Conservation (phyloP, 2,113 vertebrate genomes). For the Cottus gobio region DNA sequence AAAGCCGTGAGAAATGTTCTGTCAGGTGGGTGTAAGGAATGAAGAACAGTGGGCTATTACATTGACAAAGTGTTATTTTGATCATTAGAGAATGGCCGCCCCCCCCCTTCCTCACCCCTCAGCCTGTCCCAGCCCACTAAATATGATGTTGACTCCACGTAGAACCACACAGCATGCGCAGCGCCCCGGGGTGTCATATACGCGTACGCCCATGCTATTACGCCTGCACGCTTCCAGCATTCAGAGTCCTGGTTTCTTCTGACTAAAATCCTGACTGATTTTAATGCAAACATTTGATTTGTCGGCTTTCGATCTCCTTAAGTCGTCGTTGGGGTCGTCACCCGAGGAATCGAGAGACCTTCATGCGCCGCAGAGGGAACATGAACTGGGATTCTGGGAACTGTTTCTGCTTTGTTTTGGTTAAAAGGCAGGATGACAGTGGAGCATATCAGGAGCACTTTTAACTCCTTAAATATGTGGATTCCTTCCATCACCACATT, state of each 20-base stretch:
- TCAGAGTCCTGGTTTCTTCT: neutral
- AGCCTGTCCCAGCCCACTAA: slow-evolving; percentile 70
- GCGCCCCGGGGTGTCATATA: slow-evolving; percentile 41
- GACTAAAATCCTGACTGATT: slow-evolving; percentile 53
- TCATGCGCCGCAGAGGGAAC: slow-evolving; percentile 14
- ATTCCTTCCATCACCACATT: neutral
- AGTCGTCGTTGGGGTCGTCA: slow-evolving; percentile 47
- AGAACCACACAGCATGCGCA: slow-evolving; percentile 26
- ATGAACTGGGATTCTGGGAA: neutral
- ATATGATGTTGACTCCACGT: slow-evolving; percentile 62
- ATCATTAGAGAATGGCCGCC: slow-evolving; percentile 65
- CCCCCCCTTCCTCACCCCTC: slow-evolving; percentile 24
- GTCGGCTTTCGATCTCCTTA: too few species aligned
- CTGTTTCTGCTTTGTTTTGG: neutral
- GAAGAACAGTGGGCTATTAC: slow-evolving; percentile 64
- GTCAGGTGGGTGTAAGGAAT: slow-evolving; percentile 50
- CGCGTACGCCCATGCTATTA: slow-evolving; percentile 15
- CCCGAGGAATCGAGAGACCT: slow-evolving; percentile 63
- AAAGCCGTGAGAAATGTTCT: slow-evolving; percentile 60
- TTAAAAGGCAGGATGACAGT: slow-evolving; percentile 22
- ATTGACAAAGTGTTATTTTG: slow-evolving; percentile 73
- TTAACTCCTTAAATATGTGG: slow-evolving; percentile 19
- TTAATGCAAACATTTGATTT: slow-evolving; percentile 41
- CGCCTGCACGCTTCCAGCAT: slow-evolving; percentile 10
- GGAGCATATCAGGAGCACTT: slow-evolving; percentile 12